Percentiles rank a stretch among this genome's conserved stretches.
Conservation (phyloP, 92 coral and sea anemone genomes). For the Heteractis magnifica region DNA sequence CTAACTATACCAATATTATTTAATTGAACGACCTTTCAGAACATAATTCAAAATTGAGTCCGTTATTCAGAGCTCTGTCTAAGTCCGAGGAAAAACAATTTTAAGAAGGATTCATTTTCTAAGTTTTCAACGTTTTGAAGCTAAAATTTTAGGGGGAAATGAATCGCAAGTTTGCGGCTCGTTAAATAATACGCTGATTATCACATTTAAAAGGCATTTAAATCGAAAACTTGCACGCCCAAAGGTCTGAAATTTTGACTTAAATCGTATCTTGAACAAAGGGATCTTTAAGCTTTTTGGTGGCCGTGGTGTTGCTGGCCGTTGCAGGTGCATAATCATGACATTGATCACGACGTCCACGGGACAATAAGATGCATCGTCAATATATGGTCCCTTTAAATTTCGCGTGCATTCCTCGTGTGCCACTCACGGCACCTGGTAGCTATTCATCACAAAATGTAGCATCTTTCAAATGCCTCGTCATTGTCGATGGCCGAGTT, state of each 20-base stretch:
- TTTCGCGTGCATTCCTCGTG: slow-evolving; percentile 44
- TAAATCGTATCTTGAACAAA: neutral
- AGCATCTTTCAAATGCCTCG: neutral
- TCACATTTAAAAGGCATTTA: neutral
- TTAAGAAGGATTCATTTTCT: neutral
- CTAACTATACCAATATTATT: too few species aligned
- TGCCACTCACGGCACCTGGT: slow-evolving; percentile 27
- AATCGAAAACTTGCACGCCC: neutral
- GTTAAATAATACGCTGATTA: neutral
- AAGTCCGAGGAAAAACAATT: neutral
- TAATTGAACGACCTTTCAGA: too few species aligned
- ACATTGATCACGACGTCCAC: neutral
- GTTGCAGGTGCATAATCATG: slow-evolving; percentile 25
- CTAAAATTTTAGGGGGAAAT: neutral
- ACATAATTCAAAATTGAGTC: too few species aligned
- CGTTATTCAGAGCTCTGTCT: too few species aligned
- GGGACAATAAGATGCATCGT: neutral
- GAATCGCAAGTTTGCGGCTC: neutral
- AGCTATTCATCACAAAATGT: slow-evolving; percentile 2
- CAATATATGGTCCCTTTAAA: slow-evolving; percentile 9
- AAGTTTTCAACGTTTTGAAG: neutral
- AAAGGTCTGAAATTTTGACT: neutral
- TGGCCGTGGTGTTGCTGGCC: slow-evolving; percentile 25
- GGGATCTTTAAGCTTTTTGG: neutral
- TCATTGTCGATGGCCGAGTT: neutral